phyloP scores from a whole-genome alignment of 2,888 invertebrate species.

The Anticlea derivata region DNA sequence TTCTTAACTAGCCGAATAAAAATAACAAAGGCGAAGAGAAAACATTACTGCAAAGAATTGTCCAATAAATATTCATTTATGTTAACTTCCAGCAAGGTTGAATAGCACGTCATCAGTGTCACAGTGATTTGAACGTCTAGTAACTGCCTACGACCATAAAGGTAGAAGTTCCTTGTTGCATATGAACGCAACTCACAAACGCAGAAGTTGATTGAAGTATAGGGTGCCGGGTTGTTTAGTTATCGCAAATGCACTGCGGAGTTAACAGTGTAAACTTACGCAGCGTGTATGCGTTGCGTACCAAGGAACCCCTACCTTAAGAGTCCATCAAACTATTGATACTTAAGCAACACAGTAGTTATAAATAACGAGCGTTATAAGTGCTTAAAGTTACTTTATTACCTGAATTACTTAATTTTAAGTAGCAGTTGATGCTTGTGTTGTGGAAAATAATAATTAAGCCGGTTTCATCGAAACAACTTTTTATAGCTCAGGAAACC shows the following conservation, averaged over 20 bases:
- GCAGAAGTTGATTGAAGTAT: too few species aligned
- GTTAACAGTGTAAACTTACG: too few species aligned
- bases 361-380: neutral
- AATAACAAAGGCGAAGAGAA: constrained; percentile 45
- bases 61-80: constrained; percentile 62
- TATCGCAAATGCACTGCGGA: too few species aligned
- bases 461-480: too few species aligned
- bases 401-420: neutral
- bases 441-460: neutral
- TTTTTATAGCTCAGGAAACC: too few species aligned
- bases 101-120: constrained; percentile 48
- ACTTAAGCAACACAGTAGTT: neutral
- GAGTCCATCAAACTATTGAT: neutral
- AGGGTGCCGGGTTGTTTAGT: too few species aligned
- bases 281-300: too few species aligned
- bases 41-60: constrained; percentile 43
- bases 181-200: too few species aligned
- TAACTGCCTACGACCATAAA: too few species aligned
- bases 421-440: neutral
- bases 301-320: too few species aligned
- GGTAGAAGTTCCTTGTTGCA: too few species aligned
- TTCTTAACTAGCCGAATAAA: constrained; percentile 29
- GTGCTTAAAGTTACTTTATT: neutral
- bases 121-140: constrained; percentile 46
- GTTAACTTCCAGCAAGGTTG: constrained; percentile 57